Evolutionary conservation across 2,113 vertebrate species (phyloP).

Genomic region (Patagioenas fasciata): DNA sequence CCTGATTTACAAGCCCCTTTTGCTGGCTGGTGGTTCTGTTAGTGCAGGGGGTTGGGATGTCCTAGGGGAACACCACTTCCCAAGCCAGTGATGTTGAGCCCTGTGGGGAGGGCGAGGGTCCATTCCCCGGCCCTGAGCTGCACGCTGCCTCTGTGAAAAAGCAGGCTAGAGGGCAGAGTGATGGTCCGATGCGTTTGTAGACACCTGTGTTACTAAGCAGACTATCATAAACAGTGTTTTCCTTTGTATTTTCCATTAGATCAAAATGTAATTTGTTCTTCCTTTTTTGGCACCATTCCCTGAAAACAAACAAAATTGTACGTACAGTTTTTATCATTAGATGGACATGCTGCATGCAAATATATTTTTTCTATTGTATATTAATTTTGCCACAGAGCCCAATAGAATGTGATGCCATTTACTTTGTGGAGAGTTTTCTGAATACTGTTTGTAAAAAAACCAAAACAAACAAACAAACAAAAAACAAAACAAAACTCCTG

Average conservation of each 20-base stretch:
- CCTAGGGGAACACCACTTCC: neutral
- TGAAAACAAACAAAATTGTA: neutral
- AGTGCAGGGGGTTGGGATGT: neutral
- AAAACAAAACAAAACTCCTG: neutral
- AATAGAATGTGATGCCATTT: neutral
- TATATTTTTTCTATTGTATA: neutral
- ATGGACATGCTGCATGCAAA: neutral
- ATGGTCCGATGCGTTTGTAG: neutral
- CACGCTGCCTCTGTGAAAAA: neutral
- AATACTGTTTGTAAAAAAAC: neutral
- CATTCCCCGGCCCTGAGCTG: neutral
- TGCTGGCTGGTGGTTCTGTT: neutral
- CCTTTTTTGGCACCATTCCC: neutral
- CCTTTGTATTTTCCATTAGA: neutral
- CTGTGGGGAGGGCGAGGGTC: fast-evolving
- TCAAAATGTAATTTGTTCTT: neutral
- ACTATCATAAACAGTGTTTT: neutral
- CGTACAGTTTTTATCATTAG: neutral
- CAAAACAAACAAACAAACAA: too few relatives aligned
- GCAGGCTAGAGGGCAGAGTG: neutral
- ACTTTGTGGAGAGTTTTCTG: neutral
- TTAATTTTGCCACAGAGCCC: neutral
- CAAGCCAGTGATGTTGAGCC: neutral
- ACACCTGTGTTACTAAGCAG: neutral
- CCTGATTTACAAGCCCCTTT: neutral